phyloP scores from a whole-genome alignment of 2,797 vertebrate genomes.

The Parotocinclus haroldoi region DNA sequence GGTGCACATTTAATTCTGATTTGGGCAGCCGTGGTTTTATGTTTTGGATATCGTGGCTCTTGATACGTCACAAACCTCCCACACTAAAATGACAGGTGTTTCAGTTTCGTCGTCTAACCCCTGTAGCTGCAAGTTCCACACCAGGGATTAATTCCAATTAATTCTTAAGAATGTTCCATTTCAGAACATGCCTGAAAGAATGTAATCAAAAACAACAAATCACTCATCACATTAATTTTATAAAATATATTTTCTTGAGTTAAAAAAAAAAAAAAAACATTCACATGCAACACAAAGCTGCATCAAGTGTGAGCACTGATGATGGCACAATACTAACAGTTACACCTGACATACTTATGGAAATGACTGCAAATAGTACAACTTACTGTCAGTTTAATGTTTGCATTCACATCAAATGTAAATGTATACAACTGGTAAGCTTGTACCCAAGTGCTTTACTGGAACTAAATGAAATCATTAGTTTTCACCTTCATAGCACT shows the following conservation, averaged over 20 bases:
- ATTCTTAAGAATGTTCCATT: no score
- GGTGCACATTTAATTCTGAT: no score
- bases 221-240: constrained; percentile 44
- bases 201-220: not conserved
- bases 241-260: constrained; percentile 73
- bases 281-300: constrained; percentile 69
- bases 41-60: no score
- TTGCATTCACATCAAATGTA: constrained; percentile 43
- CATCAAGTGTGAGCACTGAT: constrained; percentile 60
- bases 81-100: no score
- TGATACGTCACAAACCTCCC: no score
- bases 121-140: no score
- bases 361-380: constrained; percentile 58
- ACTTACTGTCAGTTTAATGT: constrained; percentile 53
- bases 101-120: no score
- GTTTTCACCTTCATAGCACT: constrained; percentile 47
- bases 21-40: no score
- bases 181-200: no score
- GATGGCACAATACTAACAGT: constrained; percentile 54
- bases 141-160: no score
- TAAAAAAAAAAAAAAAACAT: constrained; percentile 73
- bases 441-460: constrained; percentile 70
- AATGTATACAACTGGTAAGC: constrained; percentile 6
- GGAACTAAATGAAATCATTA: constrained; percentile 54
- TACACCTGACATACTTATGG: constrained; percentile 61